phyloP scores from a whole-genome alignment of 2,888 invertebrate species.

The Cremastinae sp. region DNA sequence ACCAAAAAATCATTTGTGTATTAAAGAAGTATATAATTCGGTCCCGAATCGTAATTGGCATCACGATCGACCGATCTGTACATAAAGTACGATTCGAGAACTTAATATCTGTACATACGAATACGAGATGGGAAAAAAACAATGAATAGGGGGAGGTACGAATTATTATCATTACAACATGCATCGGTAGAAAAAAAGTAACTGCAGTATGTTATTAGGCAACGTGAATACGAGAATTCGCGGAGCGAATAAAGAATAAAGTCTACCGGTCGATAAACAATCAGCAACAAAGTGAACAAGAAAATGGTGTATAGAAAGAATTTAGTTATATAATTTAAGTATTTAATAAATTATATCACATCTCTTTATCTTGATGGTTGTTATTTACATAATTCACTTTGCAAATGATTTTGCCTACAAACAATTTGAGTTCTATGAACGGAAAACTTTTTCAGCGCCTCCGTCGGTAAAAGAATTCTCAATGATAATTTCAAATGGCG shows the following conservation, averaged over 20 bases:
- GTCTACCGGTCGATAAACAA: conserved; percentile 20
- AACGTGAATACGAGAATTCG: conserved; percentile 34
- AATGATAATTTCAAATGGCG: no score
- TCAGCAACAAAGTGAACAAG: conserved; percentile 20
- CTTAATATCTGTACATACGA: no score
- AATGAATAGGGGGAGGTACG: not conserved
- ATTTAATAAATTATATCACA: conserved; percentile 58
- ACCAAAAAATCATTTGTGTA: conserved; percentile 15
- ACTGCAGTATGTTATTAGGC: conserved; percentile 49
- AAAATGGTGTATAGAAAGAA: conserved; percentile 56
- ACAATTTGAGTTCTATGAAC: no score
- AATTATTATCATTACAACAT: conserved; percentile 39
- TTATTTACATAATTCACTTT: no score
- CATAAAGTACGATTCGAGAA: conserved; percentile 49
- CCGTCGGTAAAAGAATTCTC: no score
- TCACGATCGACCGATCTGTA: conserved; percentile 53
- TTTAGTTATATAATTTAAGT: conserved; percentile 42
- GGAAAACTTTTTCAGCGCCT: no score
- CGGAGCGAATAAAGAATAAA: conserved; percentile 29
- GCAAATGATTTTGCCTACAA: no score
- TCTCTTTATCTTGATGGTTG: conserved; percentile 22
- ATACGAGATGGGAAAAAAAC: conserved; percentile 22
- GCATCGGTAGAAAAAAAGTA: conserved; percentile 34
- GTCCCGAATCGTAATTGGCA: conserved; percentile 30
- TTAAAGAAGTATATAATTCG: conserved; percentile 41